phyloP scores from a whole-genome alignment of 1,140 invertebrate species.

The Brachystomella parvula region DNA sequence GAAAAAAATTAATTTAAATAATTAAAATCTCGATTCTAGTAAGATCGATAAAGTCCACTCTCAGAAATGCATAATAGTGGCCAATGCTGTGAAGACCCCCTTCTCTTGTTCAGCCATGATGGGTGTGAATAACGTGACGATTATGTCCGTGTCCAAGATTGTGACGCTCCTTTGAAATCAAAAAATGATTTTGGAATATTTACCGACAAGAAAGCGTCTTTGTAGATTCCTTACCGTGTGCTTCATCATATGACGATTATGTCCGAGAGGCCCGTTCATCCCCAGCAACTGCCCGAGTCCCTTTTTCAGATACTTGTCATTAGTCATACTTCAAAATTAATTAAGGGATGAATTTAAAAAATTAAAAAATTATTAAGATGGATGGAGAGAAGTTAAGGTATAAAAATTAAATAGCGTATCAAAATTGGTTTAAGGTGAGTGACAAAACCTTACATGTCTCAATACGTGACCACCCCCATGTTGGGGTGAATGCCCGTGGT shows the following conservation, averaged over 20 bases:
- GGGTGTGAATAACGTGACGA: not conserved
- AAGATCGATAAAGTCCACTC: not conserved
- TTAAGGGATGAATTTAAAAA: not conserved
- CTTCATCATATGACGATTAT: not conserved
- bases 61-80: no score
- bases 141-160: not conserved
- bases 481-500: not conserved
- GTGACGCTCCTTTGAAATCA: not conserved
- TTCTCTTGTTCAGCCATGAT: constrained; percentile 4
- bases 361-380: not conserved
- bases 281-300: not conserved
- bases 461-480: not conserved
- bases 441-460: not conserved
- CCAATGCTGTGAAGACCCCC: no score
- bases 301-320: not conserved
- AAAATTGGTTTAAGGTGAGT: not conserved
- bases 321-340: not conserved
- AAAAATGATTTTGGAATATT: not conserved
- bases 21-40: not conserved
- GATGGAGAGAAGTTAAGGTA: not conserved
- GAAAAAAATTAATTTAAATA: not conserved
- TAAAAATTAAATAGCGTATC: not conserved
- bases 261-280: not conserved
- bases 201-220: not conserved
- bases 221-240: not conserved